phyloP scores from a whole-genome alignment of 2,797 vertebrate genomes.

The Chelonia mydas region DNA sequence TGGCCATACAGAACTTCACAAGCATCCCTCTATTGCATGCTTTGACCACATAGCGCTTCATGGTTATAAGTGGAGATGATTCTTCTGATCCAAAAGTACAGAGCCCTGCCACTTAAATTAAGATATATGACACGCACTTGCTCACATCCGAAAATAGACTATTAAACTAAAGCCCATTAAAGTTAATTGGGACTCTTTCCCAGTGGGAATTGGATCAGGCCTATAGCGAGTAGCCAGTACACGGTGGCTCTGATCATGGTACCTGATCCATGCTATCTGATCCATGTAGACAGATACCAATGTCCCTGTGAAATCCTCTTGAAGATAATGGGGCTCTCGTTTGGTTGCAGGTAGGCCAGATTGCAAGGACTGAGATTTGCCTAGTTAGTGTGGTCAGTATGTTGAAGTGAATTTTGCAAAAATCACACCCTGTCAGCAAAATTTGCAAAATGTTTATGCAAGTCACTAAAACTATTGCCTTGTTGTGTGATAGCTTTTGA shows the following conservation, averaged over 20 bases:
- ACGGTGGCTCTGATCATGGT: not conserved
- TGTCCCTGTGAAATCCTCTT: not conserved
- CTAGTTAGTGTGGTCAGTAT: not conserved
- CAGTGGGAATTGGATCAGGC: not conserved
- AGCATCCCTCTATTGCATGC: not conserved
- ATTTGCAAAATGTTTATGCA: not conserved
- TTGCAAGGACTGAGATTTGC: not conserved
- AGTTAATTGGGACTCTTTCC: not conserved
- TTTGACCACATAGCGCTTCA: not conserved
- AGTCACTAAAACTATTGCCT: not conserved
- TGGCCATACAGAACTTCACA: fast-evolving
- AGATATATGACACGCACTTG: not conserved
- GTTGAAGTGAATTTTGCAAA: not conserved
- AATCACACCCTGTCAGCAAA: not conserved
- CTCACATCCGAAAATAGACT: not conserved
- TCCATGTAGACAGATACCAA: not conserved
- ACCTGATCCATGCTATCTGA: too few relatives aligned
- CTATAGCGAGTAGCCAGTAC: not conserved
- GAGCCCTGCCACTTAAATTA: not conserved
- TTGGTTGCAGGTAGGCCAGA: not conserved
- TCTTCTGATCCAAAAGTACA: not conserved
- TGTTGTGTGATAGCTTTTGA: not conserved
- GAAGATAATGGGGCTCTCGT: not conserved
- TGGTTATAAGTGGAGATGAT: not conserved
- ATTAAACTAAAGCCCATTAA: not conserved